Evolutionary conservation across 2,797 vertebrate genomes (phyloP).

Genomic region (Notamacropus eugenii): DNA sequence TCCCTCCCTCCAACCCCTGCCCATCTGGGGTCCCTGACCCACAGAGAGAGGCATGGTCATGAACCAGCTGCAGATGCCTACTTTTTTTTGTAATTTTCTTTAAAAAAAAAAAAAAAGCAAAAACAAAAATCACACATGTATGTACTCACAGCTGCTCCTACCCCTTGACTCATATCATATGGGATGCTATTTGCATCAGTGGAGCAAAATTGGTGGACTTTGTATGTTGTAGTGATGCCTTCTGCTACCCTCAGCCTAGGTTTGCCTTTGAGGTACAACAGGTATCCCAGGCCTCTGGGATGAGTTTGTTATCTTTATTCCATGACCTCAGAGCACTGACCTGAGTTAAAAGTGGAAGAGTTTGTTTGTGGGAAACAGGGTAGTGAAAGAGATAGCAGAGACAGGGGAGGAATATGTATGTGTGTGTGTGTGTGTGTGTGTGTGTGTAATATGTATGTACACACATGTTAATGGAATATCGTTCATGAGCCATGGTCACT

Average conservation of each 20-base stretch:
- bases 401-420: not conserved
- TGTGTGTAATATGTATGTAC: slow-evolving; percentile 56
- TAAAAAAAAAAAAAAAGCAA: not conserved
- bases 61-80: not conserved
- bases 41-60: not conserved
- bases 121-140: not conserved
- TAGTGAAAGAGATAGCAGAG: slow-evolving; percentile 9
- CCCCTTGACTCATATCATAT: not conserved
- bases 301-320: not conserved
- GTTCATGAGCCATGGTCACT: slow-evolving; percentile 70
- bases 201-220: not conserved
- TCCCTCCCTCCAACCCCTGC: not conserved
- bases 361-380: slow-evolving; percentile 18
- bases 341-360: not conserved
- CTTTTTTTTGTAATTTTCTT: not conserved
- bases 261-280: not conserved
- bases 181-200: not conserved
- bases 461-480: slow-evolving; percentile 6
- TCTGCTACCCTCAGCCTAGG: not conserved
- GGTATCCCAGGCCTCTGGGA: not conserved
- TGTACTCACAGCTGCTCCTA: not conserved
- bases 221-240: not conserved
- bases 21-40: not conserved
- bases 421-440: not conserved
- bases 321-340: not conserved